Evolutionary conservation across 2,113 vertebrate species (phyloP), one percentile per base, ranked within the genome.

Genomic region (Tachysurus vachellii): DNA sequence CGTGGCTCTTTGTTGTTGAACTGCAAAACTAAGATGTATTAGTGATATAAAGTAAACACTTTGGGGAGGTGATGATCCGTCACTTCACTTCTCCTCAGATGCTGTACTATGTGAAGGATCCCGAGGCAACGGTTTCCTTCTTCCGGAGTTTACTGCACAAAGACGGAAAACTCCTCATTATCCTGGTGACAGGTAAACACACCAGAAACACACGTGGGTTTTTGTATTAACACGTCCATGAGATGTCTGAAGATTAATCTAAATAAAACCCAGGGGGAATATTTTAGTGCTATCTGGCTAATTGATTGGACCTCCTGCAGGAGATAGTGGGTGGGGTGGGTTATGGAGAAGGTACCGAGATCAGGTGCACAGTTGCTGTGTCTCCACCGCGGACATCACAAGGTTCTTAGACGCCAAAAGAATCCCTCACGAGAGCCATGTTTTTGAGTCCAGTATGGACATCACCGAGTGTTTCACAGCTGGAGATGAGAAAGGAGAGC

Each of bases 31-130:
- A n/a, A 26, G 61, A n/a, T 57, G 61, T n/a, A 66, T 66, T 66
- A 28, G n/a, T 1, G 9, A 16, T 17, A 36, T 70, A 70, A 70
- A 16, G 31, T 70, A 31, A 70, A 36, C 66, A 16, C 31, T 70
- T 31, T 36, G 36, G 2, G 5, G 14, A 36, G 14, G 66, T 31
- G 66, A 70, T 70, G 66, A 70, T 17, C 8, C 5, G 66, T 70
- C 28, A 70, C 66, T 26, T 47, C 14, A 7, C 83, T 54, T 2
- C 54, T 86, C 28, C 88, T 79, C 93, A 95, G 95, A 94, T 95
- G 97, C 94, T 99, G 86, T 99, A 99, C 88, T 99, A 98, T 57
- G 96, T 96, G 83, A 94, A 96, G 89, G 96, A 98, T 66, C 86
- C 96, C 47, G 93, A 90, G 61, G 96, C 93, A 0, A 97, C 96